Base-by-base conservation (phyloP, 2,888 invertebrate genomes). In the Trimorus sp. region DNA sequence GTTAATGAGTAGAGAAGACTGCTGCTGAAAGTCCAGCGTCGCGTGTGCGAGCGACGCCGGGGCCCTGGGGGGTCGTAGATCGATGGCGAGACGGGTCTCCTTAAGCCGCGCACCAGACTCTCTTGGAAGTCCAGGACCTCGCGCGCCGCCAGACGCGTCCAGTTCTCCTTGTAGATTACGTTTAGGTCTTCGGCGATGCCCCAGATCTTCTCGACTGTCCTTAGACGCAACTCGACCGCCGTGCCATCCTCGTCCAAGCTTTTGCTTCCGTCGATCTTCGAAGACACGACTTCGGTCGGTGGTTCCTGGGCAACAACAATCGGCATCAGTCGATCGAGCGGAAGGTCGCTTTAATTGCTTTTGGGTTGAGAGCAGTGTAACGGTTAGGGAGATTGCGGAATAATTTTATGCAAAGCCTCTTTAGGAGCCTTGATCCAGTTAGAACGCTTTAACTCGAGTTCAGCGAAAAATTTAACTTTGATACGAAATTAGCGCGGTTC, bases 1-100 rank as follows among this genome's bases (percentile, higher is more conserved):
- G 98, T 98, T 86, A 98, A 93, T 37, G 98, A 98, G 91, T 98
- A 98, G 63, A 98, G 94, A 90, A 98, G 97, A 86, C 98, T 97
- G 85, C 97, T 96, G 84, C 97, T 96, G 92, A 98, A 97, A 59
- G 97, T 97, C 98, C 98, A 98, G 86, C 95, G 94, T 89, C 96
- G 95, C 86, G 94, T 90, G 36, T 87, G 88, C 16, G 85, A 65
- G 48, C 88, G 88, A 69, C 63, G 86, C 15, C 87, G 83, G 68
- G 86, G 82, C 71, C 85, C 60, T n/a, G 81, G 77, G 65, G 82
- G 85, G 89, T 77, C 93, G 75, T 90, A 89, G 36, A 89, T 85
- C 75, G 91, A 90, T 14, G 88, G 85, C 14, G 88, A 86, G 49
- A 79, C 49, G 9, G 85, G 81, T 82, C 89, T 86, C 73, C 86